A percentile compares a stretch with the other conserved stretches of the same genome.
phyloP scores from a whole-genome alignment of 2,797 vertebrate genomes.

The Harpagifer antarcticus region DNA sequence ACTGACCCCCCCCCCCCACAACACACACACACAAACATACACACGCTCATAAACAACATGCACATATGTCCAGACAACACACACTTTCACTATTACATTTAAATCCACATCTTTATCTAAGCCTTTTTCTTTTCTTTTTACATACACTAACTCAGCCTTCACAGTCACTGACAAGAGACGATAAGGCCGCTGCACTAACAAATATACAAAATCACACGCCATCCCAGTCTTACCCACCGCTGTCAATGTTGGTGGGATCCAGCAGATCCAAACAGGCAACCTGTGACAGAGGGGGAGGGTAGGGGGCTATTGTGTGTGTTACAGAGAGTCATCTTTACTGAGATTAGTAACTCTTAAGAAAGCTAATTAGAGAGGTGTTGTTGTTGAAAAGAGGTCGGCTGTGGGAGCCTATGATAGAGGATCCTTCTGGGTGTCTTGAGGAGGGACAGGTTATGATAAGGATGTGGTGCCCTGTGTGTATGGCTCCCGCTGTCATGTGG shows the following conservation, averaged over 20 bases:
- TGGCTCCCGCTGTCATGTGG: slow-evolving; percentile 65
- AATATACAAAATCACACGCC: slow-evolving; percentile 14
- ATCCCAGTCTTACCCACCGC: slow-evolving; percentile 24
- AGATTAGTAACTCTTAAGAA: slow-evolving; percentile 76
- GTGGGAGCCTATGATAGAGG: slow-evolving; percentile 70
- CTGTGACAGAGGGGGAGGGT: slow-evolving; percentile 2
- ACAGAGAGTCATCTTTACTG: slow-evolving; percentile 64
- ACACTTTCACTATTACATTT: slow-evolving; percentile 16
- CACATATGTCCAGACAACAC: slow-evolving; percentile 22
- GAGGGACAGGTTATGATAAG: slow-evolving; percentile 68
- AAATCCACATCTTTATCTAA: background rate
- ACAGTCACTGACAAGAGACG: no score
- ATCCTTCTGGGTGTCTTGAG: slow-evolving; percentile 65
- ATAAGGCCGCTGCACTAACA: slow-evolving; percentile 15
- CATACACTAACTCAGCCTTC: background rate
- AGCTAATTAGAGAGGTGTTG: slow-evolving; percentile 78
- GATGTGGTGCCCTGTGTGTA: slow-evolving; percentile 62
- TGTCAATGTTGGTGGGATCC: slow-evolving; percentile 35
- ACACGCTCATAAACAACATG: slow-evolving; percentile 38
- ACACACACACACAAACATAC: background rate
- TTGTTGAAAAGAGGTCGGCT: slow-evolving; percentile 68
- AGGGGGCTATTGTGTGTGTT: slow-evolving; percentile 53
- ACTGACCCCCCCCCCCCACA: background rate
- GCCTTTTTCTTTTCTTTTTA: background rate
- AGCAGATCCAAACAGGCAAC: slow-evolving; percentile 30